These are phyloP conservation scores for Flexamia atlantica DNA, from an alignment of 2,888 invertebrate species.

Conservation along the genomic window DNA sequence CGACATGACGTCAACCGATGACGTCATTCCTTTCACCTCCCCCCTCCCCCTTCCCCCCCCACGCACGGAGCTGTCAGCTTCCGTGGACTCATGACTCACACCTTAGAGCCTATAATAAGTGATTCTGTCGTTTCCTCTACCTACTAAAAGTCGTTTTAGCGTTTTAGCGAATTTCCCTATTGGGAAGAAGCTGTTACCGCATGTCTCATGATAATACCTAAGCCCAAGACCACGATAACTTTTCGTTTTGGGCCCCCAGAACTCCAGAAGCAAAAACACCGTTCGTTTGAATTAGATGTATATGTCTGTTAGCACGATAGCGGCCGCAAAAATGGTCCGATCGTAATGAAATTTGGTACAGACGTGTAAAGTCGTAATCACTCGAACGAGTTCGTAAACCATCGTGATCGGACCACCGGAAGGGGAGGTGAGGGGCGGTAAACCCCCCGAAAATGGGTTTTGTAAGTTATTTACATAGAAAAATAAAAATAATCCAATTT, in stretches of 20 bases:
- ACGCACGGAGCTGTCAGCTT: neutral
- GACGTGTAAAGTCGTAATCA: no score
- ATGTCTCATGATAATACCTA: neutral
- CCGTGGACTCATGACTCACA: neutral
- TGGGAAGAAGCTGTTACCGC: constrained; percentile 16
- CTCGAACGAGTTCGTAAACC: no score
- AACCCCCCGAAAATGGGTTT: no score
- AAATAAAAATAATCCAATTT: no score
- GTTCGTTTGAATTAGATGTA: neutral
- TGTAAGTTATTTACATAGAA: no score
- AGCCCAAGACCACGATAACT: neutral
- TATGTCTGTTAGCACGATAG: no score
- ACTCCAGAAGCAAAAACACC: neutral
- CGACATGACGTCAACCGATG: constrained; percentile 2
- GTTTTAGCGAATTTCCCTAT: constrained; percentile 33
- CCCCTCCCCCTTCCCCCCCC: neutral
- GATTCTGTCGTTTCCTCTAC: no score
- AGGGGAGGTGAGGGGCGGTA: no score
- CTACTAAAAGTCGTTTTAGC: no score
- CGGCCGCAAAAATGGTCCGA: no score
- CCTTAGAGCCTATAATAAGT: neutral
- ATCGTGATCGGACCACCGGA: no score
- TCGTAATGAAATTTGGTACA: no score
- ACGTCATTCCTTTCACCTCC: neutral
- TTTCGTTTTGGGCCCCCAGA: constrained; percentile 4